Base-by-base conservation (phyloP, 2,888 invertebrate species). In the Caenorhabditis drosophilae region DNA sequence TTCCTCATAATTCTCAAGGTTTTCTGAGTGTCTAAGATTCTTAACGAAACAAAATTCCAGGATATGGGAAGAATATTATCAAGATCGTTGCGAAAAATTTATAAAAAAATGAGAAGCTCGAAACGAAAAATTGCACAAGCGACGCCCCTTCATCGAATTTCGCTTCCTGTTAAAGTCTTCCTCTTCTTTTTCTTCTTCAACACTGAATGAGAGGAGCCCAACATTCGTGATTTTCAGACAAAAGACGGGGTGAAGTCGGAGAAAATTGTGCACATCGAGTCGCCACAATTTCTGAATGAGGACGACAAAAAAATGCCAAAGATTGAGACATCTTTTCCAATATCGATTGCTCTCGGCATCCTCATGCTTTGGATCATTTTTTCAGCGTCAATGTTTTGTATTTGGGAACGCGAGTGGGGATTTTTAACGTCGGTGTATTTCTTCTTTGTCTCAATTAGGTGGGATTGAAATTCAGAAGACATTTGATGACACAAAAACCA, bases 391-490 rank as follows among this genome's bases (percentile, higher is more conserved):
- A 50, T 72, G 41, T 70, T 74, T 31, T 70, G 70, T 40, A 58
- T 66, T 25, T 74, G 71, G 71, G 74, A 74, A 48, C 25, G 46
- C 11, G 64, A 72, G 18, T 74, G 74, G 74, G 70, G 74, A 2
- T 76, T 69, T 60, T 51, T 68, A 26, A 79, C 78, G 1, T 72
- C 76, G 22, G 73, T 81, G 31, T 82, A 82, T 70, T 82, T 82
- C 57, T 82, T 77, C 62, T 80, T 82, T 47, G 79, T 82, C 2
- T 83, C 82, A 0, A 82, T 82, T 52, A 76, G 78, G 79, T 78
- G 18, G 44, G 51, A 31, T 2, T 20, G 18, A 34, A 22, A 23
- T 40, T 22, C 22, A 11, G 38, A 4, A 20, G 6, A 20, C 20
- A 25, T 7, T 23, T 4, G 4, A 16, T 25, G 22, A 25, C 16